Evolutionary conservation across 2,797 vertebrate genomes (phyloP).

Genomic region (Moxostoma hubbsi): DNA sequence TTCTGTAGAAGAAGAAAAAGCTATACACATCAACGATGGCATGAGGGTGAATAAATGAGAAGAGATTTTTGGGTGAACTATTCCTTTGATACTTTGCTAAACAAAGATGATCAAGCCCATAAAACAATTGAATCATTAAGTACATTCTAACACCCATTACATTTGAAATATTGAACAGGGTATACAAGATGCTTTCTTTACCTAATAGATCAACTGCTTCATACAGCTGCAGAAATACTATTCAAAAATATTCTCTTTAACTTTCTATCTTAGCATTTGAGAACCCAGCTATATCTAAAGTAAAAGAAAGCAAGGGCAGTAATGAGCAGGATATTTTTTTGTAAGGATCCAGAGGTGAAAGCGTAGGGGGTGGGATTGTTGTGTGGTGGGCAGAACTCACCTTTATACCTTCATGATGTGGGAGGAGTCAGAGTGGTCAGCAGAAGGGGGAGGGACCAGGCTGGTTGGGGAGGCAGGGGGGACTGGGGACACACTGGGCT

Average conservation of each 20-base stretch:
- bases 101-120: background rate
- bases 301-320: slow-evolving; percentile 36
- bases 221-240: too few species aligned
- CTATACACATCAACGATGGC: too few species aligned
- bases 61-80: too few species aligned
- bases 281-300: slow-evolving; percentile 32
- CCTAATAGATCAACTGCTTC: too few species aligned
- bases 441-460: slow-evolving; percentile 82
- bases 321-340: slow-evolving; percentile 28
- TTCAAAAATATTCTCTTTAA: too few species aligned
- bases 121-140: background rate
- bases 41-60: too few species aligned
- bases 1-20: too few species aligned
- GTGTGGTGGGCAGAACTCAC: slow-evolving; percentile 70
- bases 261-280: background rate
- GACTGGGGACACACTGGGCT: slow-evolving; percentile 88
- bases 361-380: slow-evolving; percentile 25
- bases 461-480: slow-evolving; percentile 87
- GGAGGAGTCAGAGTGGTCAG: slow-evolving; percentile 79
- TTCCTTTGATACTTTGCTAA: background rate
- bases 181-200: background rate
- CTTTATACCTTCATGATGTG: slow-evolving; percentile 88
- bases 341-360: background rate
- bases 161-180: background rate
- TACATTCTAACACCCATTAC: too few species aligned